Evolutionary conservation across 2,113 vertebrate genomes (phyloP).

Genomic region (Origma solitaria): DNA sequence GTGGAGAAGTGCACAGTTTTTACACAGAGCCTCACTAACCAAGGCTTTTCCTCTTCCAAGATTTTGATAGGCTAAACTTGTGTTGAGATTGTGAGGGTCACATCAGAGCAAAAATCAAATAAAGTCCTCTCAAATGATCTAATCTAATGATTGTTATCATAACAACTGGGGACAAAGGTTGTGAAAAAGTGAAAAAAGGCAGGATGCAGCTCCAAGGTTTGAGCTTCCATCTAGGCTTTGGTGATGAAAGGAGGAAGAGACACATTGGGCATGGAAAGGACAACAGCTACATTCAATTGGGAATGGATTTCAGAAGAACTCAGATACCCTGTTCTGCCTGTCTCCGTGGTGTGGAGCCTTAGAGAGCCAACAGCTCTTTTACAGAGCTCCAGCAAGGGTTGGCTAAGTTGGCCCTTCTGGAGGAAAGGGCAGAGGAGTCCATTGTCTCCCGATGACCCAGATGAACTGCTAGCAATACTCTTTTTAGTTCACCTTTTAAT

Average conservation of each 20-base stretch:
- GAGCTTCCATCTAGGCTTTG: neutral
- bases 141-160: neutral
- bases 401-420: neutral
- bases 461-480: neutral
- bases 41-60: neutral
- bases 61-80: neutral
- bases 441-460: neutral
- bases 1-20: neutral
- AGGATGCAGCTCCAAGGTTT: neutral
- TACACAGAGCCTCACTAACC: neutral
- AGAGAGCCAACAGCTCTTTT: neutral
- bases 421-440: neutral
- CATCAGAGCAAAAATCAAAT: neutral
- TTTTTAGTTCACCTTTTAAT: neutral
- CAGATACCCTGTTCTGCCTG: neutral
- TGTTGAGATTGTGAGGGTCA: neutral
- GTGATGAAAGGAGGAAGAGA: neutral
- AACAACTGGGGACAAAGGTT: neutral
- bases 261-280: neutral
- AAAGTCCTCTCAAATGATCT: neutral
- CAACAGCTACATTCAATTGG: neutral
- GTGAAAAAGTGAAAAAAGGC: accelerated
- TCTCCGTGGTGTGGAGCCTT: neutral
- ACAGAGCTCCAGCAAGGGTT: neutral
- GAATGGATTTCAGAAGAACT: neutral